A percentile compares a stretch with the other conserved stretches of the same genome.
Evolutionary conservation across 2,797 vertebrate genomes (phyloP).

Genomic region (Poecilia picta): DNA sequence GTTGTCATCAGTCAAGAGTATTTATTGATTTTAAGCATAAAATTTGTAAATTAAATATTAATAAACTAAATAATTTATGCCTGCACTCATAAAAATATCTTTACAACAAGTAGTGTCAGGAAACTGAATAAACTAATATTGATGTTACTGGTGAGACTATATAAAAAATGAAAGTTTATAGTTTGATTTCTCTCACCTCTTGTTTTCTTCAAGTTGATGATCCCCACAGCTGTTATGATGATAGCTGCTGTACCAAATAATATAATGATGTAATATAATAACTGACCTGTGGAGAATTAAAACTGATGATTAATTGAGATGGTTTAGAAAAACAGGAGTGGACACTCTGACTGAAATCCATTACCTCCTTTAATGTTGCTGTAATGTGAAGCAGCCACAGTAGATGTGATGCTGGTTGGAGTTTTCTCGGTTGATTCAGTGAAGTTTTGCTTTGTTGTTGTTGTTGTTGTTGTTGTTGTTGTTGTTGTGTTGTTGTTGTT

Average conservation of each 20-base stretch:
- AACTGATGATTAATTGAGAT: background rate
- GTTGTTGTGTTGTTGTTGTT: too few species aligned
- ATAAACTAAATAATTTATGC: too few species aligned
- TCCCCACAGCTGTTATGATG: background rate
- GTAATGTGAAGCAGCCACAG: too few species aligned
- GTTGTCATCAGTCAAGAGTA: background rate
- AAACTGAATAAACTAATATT: too few species aligned
- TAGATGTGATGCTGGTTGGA: too few species aligned
- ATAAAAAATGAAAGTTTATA: too few species aligned
- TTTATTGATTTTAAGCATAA: background rate
- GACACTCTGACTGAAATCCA: too few species aligned
- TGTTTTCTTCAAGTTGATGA: background rate
- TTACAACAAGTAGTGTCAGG: too few species aligned
- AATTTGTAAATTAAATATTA: background rate
- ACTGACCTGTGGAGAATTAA: background rate
- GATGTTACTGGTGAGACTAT: too few species aligned
- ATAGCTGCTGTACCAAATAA: background rate
- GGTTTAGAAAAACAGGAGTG: background rate
- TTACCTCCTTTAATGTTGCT: too few species aligned
- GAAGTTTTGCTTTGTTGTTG: background rate
- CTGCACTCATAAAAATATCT: too few species aligned
- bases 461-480: background rate
- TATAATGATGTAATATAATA: background rate
- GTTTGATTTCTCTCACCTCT: background rate
- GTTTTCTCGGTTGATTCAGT: too few species aligned